A percentile compares a stretch with the other conserved stretches of the same genome.
Evolutionary conservation across 2,113 vertebrate genomes (phyloP).

Genomic region (Lepidothrix coronata): DNA sequence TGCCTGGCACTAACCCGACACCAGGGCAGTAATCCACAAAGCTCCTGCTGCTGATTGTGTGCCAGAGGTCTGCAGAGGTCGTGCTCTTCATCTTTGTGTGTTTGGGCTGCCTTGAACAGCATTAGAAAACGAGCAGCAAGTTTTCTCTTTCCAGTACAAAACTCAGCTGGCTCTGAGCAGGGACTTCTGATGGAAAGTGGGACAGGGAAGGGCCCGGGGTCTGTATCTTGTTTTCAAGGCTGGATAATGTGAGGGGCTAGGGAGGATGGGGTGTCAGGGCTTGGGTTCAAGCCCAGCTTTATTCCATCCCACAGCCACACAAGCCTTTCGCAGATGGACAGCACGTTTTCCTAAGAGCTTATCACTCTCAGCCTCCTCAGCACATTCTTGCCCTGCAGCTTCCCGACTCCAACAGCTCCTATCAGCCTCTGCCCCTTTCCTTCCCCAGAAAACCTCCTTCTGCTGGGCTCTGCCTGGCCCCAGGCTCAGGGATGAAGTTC

Average conservation of each 20-base stretch:
- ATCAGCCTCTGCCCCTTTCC: neutral
- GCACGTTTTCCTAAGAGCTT: neutral
- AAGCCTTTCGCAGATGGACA: neutral
- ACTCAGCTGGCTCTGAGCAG: neutral
- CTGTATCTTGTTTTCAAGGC: neutral
- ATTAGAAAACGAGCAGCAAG: neutral
- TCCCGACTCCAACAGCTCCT: neutral
- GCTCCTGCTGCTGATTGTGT: neutral
- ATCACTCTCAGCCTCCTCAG: neutral
- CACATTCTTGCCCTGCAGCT: neutral
- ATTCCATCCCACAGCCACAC: neutral
- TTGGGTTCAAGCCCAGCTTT: neutral
- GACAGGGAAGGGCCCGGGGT: neutral
- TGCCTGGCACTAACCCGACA: neutral
- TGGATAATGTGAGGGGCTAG: neutral
- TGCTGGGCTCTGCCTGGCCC: neutral
- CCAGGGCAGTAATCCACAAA: neutral
- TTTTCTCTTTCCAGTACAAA: neutral
- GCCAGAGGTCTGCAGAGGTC: neutral
- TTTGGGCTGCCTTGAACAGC: neutral
- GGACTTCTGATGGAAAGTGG: neutral
- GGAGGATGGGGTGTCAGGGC: fast-evolving
- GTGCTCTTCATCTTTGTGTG: neutral
- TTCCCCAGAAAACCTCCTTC: neutral
- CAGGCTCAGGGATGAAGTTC: neutral